A percentile compares a stretch with the other conserved stretches of the same genome.
These are phyloP conservation scores for Bursaphelenchus okinawaensis DNA, from an alignment of 2,888 invertebrate species.

Conservation along the genomic window DNA sequence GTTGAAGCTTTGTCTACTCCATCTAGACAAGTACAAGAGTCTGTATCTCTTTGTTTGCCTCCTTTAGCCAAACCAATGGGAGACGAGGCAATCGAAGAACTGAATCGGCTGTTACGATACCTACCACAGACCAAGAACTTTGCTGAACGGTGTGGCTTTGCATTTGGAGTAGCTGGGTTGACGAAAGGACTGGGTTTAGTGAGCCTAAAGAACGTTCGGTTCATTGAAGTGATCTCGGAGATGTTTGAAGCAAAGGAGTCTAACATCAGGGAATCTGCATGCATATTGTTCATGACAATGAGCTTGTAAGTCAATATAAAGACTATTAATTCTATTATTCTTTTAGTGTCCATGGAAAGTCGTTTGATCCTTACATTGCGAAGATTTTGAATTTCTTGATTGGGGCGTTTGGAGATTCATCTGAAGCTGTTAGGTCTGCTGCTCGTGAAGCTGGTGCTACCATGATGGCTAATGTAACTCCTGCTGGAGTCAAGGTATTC, in stretches of 20 bases:
- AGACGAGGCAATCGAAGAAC: conserved; percentile 79
- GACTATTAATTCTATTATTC: neutral
- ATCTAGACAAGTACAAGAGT: conserved; percentile 93
- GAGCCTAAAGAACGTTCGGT: conserved; percentile 88
- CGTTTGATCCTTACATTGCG: conserved; percentile 95
- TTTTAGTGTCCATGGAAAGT: conserved; percentile 67
- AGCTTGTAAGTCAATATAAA: conserved; percentile 9
- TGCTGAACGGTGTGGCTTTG: conserved; percentile 86
- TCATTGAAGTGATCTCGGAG: conserved; percentile 71
- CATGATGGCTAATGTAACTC: conserved; percentile 64
- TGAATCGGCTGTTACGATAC: conserved; percentile 78
- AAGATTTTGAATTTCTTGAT: conserved; percentile 89
- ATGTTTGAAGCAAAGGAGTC: conserved; percentile 70
- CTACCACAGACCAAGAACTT: conserved; percentile 84
- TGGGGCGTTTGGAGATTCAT: conserved; percentile 88
- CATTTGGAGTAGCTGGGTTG: conserved; percentile 75
- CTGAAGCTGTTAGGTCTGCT: conserved; percentile 81
- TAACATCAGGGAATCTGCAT: conserved; percentile 76
- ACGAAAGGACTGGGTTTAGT: conserved; percentile 95
- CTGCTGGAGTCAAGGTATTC: conserved; percentile 83
- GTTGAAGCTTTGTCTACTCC: conserved; percentile 88
- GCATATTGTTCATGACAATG: conserved; percentile 92
- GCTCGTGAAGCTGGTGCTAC: conserved; percentile 83
- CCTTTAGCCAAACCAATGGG: conserved; percentile 85
- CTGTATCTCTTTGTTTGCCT: conserved; percentile 90